These are phyloP conservation scores for Caenorhabditis sp. DNA, from an alignment of 2,888 invertebrate genomes.

Conservation along the genomic window DNA sequence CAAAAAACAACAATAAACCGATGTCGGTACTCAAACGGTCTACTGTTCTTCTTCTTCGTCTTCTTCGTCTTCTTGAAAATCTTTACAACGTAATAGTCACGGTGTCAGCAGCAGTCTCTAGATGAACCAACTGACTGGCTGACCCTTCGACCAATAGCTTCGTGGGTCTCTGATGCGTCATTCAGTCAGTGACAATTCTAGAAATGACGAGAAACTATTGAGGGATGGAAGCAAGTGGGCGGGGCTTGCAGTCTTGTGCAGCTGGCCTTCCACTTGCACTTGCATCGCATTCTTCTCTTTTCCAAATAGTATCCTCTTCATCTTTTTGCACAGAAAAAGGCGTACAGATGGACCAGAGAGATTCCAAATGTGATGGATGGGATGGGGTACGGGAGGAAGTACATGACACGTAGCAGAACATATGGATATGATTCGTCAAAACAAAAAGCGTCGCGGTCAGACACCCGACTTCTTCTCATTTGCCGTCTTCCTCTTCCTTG, in stretches of 20 bases:
- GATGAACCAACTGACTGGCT: constrained; percentile 10
- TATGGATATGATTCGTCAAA: constrained; percentile 47
- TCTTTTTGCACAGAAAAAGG: constrained; percentile 5
- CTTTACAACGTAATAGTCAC: constrained; percentile 26
- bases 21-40: constrained; percentile 9
- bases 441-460: constrained; percentile 14
- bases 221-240: not conserved
- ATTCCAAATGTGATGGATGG: constrained; percentile 48
- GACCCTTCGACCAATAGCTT: constrained; percentile 15
- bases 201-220: constrained; percentile 25
- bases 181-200: not conserved
- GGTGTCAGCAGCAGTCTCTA: not conserved
- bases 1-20: constrained; percentile 16
- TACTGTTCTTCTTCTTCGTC: constrained; percentile 6
- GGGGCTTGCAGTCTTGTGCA: not conserved
- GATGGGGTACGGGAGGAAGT: constrained; percentile 16
- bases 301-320: not conserved
- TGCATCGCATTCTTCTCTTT: not conserved
- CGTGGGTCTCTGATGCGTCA: not conserved
- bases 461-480: not conserved
- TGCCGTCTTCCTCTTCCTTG: constrained; percentile 36
- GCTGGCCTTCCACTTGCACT: constrained; percentile 1
- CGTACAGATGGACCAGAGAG: constrained; percentile 7
- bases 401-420: constrained; percentile 17
- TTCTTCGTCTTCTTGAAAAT: no score